Evolutionary conservation across 2,113 vertebrate genomes (phyloP), one percentile per base, ranked within the genome.

Genomic region (Lasiurus cinereus): DNA sequence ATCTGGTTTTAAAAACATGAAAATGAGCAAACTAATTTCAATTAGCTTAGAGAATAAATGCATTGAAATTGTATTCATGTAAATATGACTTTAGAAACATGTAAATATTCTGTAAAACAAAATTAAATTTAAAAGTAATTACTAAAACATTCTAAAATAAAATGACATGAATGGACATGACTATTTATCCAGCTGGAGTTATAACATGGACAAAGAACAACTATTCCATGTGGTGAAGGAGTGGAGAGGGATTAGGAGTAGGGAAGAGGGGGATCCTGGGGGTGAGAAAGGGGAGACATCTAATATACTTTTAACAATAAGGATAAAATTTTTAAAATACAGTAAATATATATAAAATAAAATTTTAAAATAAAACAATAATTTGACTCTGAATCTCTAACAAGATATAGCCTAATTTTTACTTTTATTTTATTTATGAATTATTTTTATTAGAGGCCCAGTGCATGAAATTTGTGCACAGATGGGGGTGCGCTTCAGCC

Each of bases 1-100:
- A 91, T 83, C 50, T 96, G n/a, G 56, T 87, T 96, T 93, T 97
- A 67, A 89, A 92, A 95, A 89, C 84, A 79, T 88, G 62, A 94
- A 95, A 95, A 88, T 90, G 13, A 96, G 56, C 21, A 93, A 89
- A 95, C 19, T 87, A 88, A 80, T 84, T 76, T 94, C 33, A 96
- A 46, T 93, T 86, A 85, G 33, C 93, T 93, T 88, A 16, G 66
- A 76, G 27, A 79, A 83, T 24, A 95, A 93, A 77, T 91, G 6
- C 56, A 80, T 77, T 95, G 78, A 94, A 93, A 88, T 92, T 84
- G 84, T 91, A 92, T 91, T 89, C 29, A 31, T 94, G 59, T 70
- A 89, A 79, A 36, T 85, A 91, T 86, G 19, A 92, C 39, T 52
- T 93, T 95, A 62, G 76, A 95, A 91, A 24, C n/a, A 87, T 52